A percentile compares a stretch with the other conserved stretches of the same genome.
These are phyloP conservation scores for Aphis gossypii DNA, from an alignment of 1,140 invertebrate species.

Conservation along the genomic window DNA sequence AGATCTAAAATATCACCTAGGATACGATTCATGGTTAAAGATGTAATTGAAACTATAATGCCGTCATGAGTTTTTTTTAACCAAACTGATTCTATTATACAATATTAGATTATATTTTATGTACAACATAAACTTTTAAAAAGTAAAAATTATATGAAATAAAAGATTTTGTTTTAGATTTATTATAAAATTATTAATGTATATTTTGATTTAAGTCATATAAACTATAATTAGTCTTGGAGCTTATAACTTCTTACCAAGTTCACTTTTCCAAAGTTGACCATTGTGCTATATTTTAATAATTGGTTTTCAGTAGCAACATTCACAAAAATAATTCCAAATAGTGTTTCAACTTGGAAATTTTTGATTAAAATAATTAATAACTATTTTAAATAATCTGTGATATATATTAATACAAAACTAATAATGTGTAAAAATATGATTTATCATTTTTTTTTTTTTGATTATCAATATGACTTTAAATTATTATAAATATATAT, in stretches of 20 bases:
- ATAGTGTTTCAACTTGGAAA: not conserved
- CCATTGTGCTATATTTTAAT: not conserved
- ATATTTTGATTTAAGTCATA: not conserved
- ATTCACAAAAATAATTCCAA: not conserved
- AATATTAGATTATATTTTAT: conserved; percentile 26
- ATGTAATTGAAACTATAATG: conserved; percentile 36
- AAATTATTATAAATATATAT: too few species aligned
- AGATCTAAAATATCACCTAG: conserved; percentile 49
- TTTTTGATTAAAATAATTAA: not conserved
- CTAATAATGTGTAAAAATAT: too few species aligned
- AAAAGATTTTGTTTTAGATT: not conserved
- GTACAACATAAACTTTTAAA: not conserved
- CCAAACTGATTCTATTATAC: not conserved
- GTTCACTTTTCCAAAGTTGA: not conserved
- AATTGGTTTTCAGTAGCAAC: not conserved
- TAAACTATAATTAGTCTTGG: not conserved
- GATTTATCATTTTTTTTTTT: too few species aligned
- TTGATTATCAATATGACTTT: too few species aligned
- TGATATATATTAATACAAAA: not conserved
- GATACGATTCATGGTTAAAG: conserved; percentile 46
- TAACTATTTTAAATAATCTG: not conserved
- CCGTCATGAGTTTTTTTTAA: not conserved
- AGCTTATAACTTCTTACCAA: not conserved
- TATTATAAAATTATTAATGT: not conserved
- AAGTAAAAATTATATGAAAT: not conserved